Conservation (phyloP, 2,113 vertebrate genomes). For the Aegotheles bennettii region DNA sequence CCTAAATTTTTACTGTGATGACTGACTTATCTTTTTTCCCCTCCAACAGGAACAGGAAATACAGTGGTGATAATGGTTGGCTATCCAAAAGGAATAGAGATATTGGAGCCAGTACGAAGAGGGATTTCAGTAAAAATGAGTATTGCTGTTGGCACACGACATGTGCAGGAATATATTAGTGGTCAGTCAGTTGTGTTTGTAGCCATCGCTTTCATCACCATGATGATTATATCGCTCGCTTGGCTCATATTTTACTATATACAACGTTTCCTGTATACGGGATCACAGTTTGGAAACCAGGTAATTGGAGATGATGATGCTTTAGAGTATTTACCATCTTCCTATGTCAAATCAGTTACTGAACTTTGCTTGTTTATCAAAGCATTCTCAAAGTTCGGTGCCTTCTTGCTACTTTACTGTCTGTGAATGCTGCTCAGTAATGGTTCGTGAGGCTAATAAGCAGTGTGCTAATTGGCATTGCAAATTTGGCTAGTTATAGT, state of each 20-base stretch:
- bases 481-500: not conserved
- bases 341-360: not conserved
- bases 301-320: slow-evolving; percentile 53
- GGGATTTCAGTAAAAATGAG: slow-evolving; percentile 76
- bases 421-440: not conserved
- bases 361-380: not conserved
- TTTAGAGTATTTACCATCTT: not conserved
- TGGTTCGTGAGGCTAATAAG: not conserved
- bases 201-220: slow-evolving; percentile 80
- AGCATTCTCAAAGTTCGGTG: not conserved
- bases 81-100: slow-evolving; percentile 78
- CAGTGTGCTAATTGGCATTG: not conserved
- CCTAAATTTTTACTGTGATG: not conserved
- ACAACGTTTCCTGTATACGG: slow-evolving; percentile 78
- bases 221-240: slow-evolving; percentile 81
- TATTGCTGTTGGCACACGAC: slow-evolving; percentile 73
- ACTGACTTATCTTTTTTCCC: not conserved
- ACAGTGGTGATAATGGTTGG: slow-evolving; percentile 82
- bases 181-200: slow-evolving; percentile 80
- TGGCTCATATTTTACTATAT: slow-evolving; percentile 83
- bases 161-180: slow-evolving; percentile 74
- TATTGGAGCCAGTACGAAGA: slow-evolving; percentile 73
- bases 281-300: slow-evolving; percentile 79
- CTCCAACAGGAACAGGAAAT: slow-evolving; percentile 72
- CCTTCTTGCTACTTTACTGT: not conserved